Conservation (phyloP, 2,113 vertebrate species). For the Athene noctua region DNA sequence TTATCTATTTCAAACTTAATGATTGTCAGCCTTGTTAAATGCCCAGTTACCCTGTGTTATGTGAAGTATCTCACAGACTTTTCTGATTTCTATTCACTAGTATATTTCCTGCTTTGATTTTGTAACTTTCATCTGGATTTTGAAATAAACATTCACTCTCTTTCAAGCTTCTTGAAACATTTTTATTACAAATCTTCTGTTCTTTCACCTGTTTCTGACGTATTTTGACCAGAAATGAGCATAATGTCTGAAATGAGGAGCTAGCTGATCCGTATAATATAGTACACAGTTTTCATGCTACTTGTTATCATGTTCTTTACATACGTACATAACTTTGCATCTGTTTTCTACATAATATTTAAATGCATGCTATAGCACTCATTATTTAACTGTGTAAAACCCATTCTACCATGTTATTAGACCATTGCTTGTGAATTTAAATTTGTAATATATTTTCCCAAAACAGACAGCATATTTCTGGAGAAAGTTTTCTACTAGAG, state of each 20-base stretch:
- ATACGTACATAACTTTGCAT: background rate
- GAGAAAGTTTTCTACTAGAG: slow-evolving; percentile 37
- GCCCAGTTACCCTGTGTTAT: background rate
- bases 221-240: background rate
- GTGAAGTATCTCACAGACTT: background rate
- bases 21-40: background rate
- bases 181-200: background rate
- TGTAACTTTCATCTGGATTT: background rate
- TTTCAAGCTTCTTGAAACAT: background rate
- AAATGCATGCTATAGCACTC: background rate
- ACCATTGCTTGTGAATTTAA: background rate
- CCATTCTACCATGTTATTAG: background rate
- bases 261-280: background rate
- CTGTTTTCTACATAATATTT: background rate
- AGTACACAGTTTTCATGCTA: background rate
- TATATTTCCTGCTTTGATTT: background rate
- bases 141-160: background rate
- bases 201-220: background rate
- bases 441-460: background rate
- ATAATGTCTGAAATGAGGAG: background rate
- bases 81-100: background rate
- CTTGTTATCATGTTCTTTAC: background rate
- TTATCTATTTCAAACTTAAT: background rate
- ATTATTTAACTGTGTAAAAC: background rate
- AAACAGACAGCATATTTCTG: background rate